Conservation (phyloP, 2,113 vertebrate genomes). For the Polypterus bichir region DNA sequence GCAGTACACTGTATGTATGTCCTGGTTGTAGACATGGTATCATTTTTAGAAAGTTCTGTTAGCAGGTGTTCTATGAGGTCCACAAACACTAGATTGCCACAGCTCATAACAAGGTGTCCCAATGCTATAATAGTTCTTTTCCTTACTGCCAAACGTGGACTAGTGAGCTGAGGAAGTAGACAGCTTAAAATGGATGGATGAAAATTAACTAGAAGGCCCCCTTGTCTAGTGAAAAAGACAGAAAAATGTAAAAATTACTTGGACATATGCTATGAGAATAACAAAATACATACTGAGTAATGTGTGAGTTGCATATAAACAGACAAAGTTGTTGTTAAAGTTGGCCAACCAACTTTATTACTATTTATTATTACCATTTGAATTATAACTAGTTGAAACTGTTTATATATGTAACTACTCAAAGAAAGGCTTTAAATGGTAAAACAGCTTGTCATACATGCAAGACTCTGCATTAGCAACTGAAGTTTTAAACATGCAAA, state of each 20-base stretch:
- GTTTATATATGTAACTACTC: no score
- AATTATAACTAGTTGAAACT: no score
- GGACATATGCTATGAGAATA: not conserved
- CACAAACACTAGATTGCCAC: constrained; percentile 94
- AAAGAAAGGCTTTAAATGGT: no score
- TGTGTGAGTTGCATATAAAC: no score
- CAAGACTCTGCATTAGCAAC: no score
- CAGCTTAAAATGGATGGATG: constrained; percentile 97
- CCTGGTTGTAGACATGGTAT: constrained; percentile 96
- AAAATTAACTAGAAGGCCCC: constrained; percentile 95
- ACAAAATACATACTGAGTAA: no score
- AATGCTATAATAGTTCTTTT: constrained; percentile 98
- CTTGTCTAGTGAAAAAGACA: constrained; percentile 67
- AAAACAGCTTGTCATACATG: no score
- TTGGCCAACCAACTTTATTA: no score
- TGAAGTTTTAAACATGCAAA: no score
- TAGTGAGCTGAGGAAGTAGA: constrained; percentile 94
- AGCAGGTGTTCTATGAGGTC: constrained; percentile 96
- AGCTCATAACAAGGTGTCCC: constrained; percentile 96
- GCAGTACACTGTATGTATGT: constrained; percentile 98
- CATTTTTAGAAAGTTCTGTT: constrained; percentile 86
- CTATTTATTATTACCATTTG: no score
- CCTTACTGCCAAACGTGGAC: constrained; percentile 89
- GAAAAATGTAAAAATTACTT: not conserved
- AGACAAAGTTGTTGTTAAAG: no score